Evolutionary conservation across 2,797 vertebrate species (phyloP).

Genomic region (Trachurus trachurus): DNA sequence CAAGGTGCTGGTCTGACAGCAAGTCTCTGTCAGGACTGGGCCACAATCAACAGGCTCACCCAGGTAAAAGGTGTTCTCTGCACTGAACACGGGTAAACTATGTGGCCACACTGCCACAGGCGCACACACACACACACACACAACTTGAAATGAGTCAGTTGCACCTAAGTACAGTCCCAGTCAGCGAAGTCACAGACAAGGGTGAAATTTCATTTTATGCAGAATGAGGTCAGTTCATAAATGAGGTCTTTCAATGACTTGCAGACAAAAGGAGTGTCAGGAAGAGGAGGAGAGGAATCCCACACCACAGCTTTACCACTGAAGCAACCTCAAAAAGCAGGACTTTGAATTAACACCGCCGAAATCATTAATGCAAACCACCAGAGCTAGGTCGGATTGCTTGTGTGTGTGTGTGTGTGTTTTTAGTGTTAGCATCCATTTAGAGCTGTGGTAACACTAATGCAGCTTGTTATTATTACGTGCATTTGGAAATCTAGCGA

Average conservation of each 20-base stretch:
- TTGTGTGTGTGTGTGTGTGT: conserved; percentile 3
- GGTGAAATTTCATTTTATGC: conserved; percentile 30
- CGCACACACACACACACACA: not conserved
- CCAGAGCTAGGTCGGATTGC: conserved; percentile 36
- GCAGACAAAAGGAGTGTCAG: conserved; percentile 62
- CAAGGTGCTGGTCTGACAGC: conserved; percentile 43
- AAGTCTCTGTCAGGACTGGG: conserved; percentile 44
- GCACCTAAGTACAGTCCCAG: not conserved
- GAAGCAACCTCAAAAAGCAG: not conserved
- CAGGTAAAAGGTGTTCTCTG: not conserved
- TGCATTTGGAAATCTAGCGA: not conserved
- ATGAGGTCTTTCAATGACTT: conserved; percentile 49
- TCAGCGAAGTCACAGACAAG: conserved; percentile 12
- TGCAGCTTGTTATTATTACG: not conserved
- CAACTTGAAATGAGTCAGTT: not conserved
- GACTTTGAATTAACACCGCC: not conserved
- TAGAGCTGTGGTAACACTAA: conserved; percentile 1
- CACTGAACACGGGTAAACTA: not conserved
- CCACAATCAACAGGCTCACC: conserved; percentile 47
- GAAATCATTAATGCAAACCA: not conserved
- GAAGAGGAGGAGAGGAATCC: conserved; percentile 7
- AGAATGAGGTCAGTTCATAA: conserved; percentile 67
- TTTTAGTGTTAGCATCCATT: conserved; percentile 48
- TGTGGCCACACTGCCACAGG: not conserved
- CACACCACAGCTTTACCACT: not conserved